Base-by-base conservation (phyloP, 53 echinoderm and acorn worm species). In the Hippasteria phrygiana region DNA sequence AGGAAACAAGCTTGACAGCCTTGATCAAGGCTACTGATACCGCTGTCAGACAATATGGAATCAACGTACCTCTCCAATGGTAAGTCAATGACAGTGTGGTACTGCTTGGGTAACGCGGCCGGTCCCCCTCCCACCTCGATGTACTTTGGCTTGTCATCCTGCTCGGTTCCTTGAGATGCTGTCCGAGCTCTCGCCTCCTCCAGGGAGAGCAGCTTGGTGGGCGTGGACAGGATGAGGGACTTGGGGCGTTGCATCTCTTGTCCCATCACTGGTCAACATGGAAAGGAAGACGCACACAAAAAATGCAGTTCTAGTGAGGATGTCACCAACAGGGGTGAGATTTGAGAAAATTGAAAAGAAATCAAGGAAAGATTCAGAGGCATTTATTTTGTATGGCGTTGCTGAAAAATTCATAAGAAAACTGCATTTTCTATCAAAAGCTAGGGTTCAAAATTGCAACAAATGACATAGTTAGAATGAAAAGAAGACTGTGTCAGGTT, bases 51-150 rank as follows among this genome's bases (percentile, higher is more conserved):
- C n/a, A n/a, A n/a, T n/a, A n/a, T n/a, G n/a, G n/a, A n/a, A n/a
- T n/a, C n/a, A n/a, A 59, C 34, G 50, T 71, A 95, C 95, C 93
- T 95, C 36, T 95, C 96, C 43, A 87, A 71, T 1, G 96, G 98
- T 36, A 92, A 66, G 73, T 97, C 95, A 65, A 97, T 94, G 36
- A 97, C 95, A 22, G 98, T 97, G 72, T 97, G 98, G 67, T 94
- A 97, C 87, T 97, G 95, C 77, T 97, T 95, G 40, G 96, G 96
- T 17, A 97, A 77, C 5, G 95, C 98, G 1, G 95, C 75, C 5
- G 98, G 98, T 1, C 98, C 98, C 12, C 98, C 98, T 16, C 98
- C 98, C 32, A 97, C 98, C 87, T 97, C 95, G 2, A 97, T 97
- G 75, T 91, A 97, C 89, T 94, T 94, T 43, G 95, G 95, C 76